phyloP scores from a whole-genome alignment of 2,888 invertebrate species.

The Chromoteleia sp. region DNA sequence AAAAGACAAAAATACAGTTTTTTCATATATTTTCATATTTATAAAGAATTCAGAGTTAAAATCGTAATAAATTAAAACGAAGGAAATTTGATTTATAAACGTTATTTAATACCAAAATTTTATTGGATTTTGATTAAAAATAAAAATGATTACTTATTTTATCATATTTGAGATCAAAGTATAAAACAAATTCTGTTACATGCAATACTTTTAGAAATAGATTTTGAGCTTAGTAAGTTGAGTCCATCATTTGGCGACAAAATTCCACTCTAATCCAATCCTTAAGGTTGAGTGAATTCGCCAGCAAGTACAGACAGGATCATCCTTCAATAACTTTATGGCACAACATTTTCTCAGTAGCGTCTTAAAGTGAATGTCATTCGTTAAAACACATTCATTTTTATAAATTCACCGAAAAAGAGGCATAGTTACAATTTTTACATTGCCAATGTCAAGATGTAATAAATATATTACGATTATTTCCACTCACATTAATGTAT shows the following conservation, averaged over 20 bases:
- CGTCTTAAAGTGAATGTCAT: constrained; percentile 29
- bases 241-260: constrained; percentile 43
- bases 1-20: no score
- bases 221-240: constrained; percentile 30
- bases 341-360: constrained; percentile 17
- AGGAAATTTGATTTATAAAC: no score
- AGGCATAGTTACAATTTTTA: constrained; percentile 5
- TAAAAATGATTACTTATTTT: neutral
- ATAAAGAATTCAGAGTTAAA: no score
- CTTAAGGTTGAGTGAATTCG: constrained; percentile 30
- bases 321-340: constrained; percentile 39
- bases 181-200: constrained; percentile 8
- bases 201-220: constrained; percentile 3
- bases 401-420: neutral
- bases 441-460: neutral
- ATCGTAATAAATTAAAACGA: no score
- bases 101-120: no score
- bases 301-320: constrained; percentile 25
- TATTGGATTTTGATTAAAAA: no score
- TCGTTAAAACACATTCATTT: constrained; percentile 23
- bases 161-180: neutral
- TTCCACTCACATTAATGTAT: neutral
- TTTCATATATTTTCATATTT: no score
- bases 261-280: constrained; percentile 39
- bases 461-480: constrained; percentile 2